These are phyloP conservation scores for Aplysia californica DNA, from an alignment of 1,140 invertebrate species.

Conservation along the genomic window DNA sequence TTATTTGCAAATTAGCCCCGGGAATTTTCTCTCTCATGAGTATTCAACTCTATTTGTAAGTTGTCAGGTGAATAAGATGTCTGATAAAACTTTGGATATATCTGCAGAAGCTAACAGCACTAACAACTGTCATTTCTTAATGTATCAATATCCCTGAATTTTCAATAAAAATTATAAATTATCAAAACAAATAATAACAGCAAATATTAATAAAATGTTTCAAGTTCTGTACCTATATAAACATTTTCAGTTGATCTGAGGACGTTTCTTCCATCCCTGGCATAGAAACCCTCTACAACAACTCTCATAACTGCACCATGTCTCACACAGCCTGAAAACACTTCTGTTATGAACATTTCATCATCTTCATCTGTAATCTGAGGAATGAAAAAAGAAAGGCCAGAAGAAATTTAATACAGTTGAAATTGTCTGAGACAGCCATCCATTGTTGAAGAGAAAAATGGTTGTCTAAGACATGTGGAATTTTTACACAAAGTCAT, in stretches of 20 bases:
- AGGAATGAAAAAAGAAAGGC: background rate
- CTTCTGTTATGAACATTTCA: conserved; percentile 60
- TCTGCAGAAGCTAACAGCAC: too few relatives aligned
- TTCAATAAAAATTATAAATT: too few relatives aligned
- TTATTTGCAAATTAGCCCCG: too few relatives aligned
- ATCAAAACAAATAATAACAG: too few relatives aligned
- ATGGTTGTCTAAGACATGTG: background rate
- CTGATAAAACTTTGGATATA: too few relatives aligned
- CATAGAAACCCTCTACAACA: conserved; percentile 59
- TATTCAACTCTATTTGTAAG: too few relatives aligned
- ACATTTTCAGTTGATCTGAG: conserved; percentile 56
- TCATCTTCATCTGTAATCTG: conserved; percentile 48
- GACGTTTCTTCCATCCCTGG: conserved; percentile 58
- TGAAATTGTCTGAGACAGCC: background rate
- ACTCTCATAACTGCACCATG: conserved; percentile 53
- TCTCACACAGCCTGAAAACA: conserved; percentile 61
- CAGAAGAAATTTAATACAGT: background rate
- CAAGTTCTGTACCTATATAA: conserved; percentile 62
- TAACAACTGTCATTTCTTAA: too few relatives aligned
- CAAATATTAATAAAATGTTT: too few relatives aligned
- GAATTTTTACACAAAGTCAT: background rate
- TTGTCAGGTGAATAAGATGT: too few relatives aligned
- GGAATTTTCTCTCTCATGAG: too few relatives aligned
- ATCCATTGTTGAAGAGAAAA: background rate
- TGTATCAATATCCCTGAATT: too few relatives aligned